Base-by-base conservation (phyloP, 2,797 vertebrate genomes). In the Galago senegalensis region DNA sequence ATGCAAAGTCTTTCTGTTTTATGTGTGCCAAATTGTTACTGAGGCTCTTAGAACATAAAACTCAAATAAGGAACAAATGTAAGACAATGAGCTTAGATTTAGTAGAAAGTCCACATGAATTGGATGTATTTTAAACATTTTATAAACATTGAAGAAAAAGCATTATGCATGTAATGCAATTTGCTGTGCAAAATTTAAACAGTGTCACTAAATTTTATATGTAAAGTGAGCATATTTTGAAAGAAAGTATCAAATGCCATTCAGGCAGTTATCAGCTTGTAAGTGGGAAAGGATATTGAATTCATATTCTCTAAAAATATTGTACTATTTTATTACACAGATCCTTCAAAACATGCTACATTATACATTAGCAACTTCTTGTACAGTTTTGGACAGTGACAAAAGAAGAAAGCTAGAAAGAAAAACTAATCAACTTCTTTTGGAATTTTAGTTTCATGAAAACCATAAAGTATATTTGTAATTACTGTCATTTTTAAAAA, bases 1-100 rank as follows among this genome's bases (percentile, higher is more conserved):
- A 25, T 13, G 89, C 13, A 10, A 96, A 88, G 75, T 89, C 31
- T 97, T 21, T 94, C 11, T 58, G 17, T 95, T 61, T 91, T 31
- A 40, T 13, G 69, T 94, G 1, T 90, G 17, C 79, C 97, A 63
- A 94, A 65, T 83, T 96, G 43, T 69, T 67, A 49, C 17, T 70
- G 7, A 7, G 14, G 3, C 43, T 95, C 53, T 89, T 67, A 73
- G 60, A 77, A 91, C 90, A 94, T 75, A 56, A 88, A 94, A 27
- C 49, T 37, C 40, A 96, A 95, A 94, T 94, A 34, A 81, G 7
- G 1, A 70, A 49, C 49, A 16, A 84, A n/a, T 49, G 94, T 95
- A 27, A 87, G 89, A 65, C 0, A 89, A 88, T 67, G 46, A 67
- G 11, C 9, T 77, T 67, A 40, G 83, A 29, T 96, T 88, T 88